A percentile compares a stretch with the other conserved stretches of the same genome.
phyloP scores from a whole-genome alignment of 1,140 invertebrate species.

The Melipona quadrifasciata region DNA sequence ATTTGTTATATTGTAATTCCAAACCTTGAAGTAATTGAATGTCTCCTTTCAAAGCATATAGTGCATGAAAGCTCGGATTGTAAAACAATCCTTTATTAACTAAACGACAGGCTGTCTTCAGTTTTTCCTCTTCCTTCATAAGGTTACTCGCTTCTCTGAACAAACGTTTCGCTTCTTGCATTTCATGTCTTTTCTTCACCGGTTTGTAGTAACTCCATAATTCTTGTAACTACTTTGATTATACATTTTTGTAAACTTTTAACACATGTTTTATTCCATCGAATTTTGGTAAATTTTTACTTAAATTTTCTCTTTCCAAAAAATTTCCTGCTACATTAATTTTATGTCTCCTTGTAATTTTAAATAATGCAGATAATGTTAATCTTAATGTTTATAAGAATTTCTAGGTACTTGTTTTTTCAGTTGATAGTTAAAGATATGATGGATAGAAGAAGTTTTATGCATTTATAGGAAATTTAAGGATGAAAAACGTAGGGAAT shows the following conservation, averaged over 20 bases:
- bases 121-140: not conserved
- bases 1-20: not conserved
- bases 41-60: constrained; percentile 50
- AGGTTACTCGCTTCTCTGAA: constrained; percentile 32
- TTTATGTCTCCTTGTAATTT: not conserved
- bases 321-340: not conserved
- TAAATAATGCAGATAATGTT: not conserved
- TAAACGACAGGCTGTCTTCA: not conserved
- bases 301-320: not conserved
- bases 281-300: not conserved
- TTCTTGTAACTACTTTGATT: constrained; percentile 36
- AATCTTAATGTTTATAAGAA: too few species aligned
- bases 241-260: not conserved
- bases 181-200: constrained; percentile 20
- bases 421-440: not conserved
- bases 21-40: constrained; percentile 44
- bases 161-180: constrained; percentile 1
- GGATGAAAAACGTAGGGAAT: too few species aligned
- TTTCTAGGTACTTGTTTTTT: not conserved
- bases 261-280: not conserved
- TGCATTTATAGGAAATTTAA: too few species aligned
- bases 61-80: constrained; percentile 31
- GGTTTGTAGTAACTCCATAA: constrained; percentile 49
- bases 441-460: too few species aligned
- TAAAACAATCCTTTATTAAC: constrained; percentile 43